A percentile compares a stretch with the other conserved stretches of the same genome.
Evolutionary conservation across 2,113 vertebrate genomes (phyloP).

Genomic region (Pungitius pungitius): DNA sequence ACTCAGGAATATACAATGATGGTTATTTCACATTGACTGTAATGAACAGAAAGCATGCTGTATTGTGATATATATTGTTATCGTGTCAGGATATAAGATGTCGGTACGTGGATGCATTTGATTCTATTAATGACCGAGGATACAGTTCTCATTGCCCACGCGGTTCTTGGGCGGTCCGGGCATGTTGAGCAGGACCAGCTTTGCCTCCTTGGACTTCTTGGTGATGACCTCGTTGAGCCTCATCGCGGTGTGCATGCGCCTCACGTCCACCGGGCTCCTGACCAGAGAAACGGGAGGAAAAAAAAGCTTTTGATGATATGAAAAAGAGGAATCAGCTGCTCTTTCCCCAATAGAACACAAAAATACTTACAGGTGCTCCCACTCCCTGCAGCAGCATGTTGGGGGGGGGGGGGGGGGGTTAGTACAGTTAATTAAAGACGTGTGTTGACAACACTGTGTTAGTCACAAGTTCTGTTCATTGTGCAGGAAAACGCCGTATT

Average conservation of each 20-base stretch:
- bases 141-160: slow-evolving; percentile 97
- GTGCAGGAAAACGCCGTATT: background rate
- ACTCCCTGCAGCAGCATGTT: slow-evolving; percentile 89
- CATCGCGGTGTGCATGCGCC: slow-evolving; percentile 97
- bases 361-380: slow-evolving; percentile 95
- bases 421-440: slow-evolving; percentile 8
- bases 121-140: slow-evolving; percentile 63
- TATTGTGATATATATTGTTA: too few relatives aligned
- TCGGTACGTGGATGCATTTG: background rate
- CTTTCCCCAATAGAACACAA: background rate
- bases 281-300: background rate
- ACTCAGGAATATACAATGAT: too few relatives aligned
- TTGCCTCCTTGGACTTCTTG: slow-evolving; percentile 94
- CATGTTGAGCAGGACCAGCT: slow-evolving; percentile 97
- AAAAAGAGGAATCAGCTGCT: background rate
- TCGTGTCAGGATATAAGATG: too few relatives aligned
- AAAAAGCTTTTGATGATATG: background rate
- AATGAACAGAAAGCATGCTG: too few relatives aligned
- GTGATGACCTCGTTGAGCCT: slow-evolving; percentile 93
- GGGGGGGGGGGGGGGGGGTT: slow-evolving; percentile 32
- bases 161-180: slow-evolving; percentile 95
- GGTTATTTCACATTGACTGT: too few relatives aligned
- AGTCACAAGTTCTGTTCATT: slow-evolving; percentile 43
- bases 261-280: slow-evolving; percentile 93
- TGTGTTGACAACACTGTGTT: background rate